Percentiles rank a stretch among this genome's conserved stretches.
Conservation (phyloP, 2,888 invertebrate genomes). For the Chaitophorus viminalis region DNA sequence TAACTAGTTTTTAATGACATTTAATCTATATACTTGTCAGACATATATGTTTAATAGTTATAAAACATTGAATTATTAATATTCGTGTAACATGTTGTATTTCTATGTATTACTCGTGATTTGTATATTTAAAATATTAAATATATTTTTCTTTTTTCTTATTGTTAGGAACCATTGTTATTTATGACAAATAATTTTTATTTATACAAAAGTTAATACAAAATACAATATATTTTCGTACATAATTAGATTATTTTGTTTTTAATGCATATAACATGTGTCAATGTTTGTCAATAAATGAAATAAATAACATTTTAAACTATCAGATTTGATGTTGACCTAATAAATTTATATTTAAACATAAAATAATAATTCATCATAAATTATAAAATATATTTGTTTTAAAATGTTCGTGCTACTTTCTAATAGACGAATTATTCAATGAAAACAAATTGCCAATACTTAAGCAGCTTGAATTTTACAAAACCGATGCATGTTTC, state of each 20-base stretch:
- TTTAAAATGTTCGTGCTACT: not conserved
- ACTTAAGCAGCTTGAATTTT: conserved; percentile 44
- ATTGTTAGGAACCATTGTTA: no score
- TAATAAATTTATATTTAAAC: not conserved
- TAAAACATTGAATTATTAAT: no score
- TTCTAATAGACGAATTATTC: not conserved
- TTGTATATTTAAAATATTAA: not conserved
- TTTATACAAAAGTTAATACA: not conserved
- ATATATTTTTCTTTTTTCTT: not conserved
- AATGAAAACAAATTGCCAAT: not conserved
- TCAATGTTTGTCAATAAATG: not conserved
- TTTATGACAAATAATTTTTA: no score
- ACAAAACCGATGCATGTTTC: conserved; percentile 42
- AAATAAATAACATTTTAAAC: not conserved
- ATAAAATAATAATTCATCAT: not conserved
- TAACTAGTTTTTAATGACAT: not conserved
- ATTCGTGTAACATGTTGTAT: not conserved
- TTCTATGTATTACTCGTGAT: not conserved
- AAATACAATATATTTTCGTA: not conserved
- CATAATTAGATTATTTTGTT: not conserved
- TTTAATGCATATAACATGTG: not conserved
- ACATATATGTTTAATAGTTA: no score
- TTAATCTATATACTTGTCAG: no score
- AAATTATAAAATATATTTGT: not conserved
- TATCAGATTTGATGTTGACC: not conserved